Percentiles rank a stretch among this genome's conserved stretches.
phyloP scores from a whole-genome alignment of 2,797 vertebrate species.

The Xyrichtys novacula region DNA sequence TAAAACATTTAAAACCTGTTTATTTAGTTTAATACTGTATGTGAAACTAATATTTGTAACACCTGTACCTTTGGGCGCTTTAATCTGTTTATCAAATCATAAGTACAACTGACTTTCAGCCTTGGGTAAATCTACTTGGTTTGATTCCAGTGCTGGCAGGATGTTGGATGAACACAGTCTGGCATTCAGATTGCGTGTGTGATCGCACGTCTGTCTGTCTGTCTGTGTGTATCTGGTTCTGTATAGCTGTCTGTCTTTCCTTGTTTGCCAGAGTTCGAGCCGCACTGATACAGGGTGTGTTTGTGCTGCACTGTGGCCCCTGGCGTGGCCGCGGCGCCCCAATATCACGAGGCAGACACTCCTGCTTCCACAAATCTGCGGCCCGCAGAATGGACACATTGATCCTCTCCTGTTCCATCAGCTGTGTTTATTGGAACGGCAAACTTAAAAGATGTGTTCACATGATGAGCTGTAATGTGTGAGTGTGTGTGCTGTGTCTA shows the following conservation, averaged over 20 bases:
- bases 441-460: conserved; percentile 40
- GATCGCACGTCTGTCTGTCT: conserved; percentile 54
- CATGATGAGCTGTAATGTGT: conserved; percentile 53
- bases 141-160: conserved; percentile 2
- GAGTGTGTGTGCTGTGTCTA: conserved; percentile 7
- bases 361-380: conserved; percentile 52
- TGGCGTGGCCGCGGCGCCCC: conserved; percentile 73
- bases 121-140: conserved; percentile 14
- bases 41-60: neutral
- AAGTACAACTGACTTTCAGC: conserved; percentile 1
- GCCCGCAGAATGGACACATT: conserved; percentile 66
- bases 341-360: conserved; percentile 75
- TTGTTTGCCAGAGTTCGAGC: conserved; percentile 45
- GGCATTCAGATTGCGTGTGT: conserved; percentile 23
- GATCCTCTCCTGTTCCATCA: conserved; percentile 51
- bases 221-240: conserved; percentile 63
- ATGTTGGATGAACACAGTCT: conserved; percentile 8
- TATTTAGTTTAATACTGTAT: neutral
- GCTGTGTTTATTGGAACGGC: conserved; percentile 36
- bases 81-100: neutral
- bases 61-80: neutral
- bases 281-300: conserved; percentile 79
- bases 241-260: conserved; percentile 60
- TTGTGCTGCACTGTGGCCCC: conserved; percentile 83
- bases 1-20: too few relatives aligned